A percentile compares a stretch with the other conserved stretches of the same genome.
Conservation (phyloP, 2,888 invertebrate genomes). For the Lasioglossum morio region DNA sequence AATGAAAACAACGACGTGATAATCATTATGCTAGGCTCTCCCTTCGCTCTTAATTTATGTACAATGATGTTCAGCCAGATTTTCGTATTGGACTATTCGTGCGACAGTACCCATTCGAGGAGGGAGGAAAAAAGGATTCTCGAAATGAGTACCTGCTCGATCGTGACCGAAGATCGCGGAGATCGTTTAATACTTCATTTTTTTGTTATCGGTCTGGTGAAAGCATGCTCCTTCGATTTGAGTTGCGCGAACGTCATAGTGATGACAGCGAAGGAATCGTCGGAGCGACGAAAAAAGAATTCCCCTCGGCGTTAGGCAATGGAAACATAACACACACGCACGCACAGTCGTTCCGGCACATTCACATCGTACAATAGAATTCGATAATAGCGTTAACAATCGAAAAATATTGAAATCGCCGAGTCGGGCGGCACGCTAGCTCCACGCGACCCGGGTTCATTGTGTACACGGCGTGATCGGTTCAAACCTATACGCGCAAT, state of each 20-base stretch:
- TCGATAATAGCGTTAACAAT: slow-evolving; percentile 73
- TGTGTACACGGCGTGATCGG: slow-evolving; percentile 15
- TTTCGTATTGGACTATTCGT: slow-evolving; percentile 63
- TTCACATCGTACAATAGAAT: slow-evolving; percentile 66
- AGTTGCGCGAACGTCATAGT: slow-evolving; percentile 31
- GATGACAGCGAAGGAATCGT: slow-evolving; percentile 58
- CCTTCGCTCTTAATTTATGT: slow-evolving; percentile 56
- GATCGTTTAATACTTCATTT: slow-evolving; percentile 39
- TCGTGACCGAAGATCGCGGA: slow-evolving; percentile 39
- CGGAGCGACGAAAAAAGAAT: slow-evolving; percentile 46
- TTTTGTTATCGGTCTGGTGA: slow-evolving; percentile 31
- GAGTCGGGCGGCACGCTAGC: slow-evolving; percentile 46
- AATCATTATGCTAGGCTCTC: slow-evolving; percentile 74
- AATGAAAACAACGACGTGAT: slow-evolving; percentile 76
- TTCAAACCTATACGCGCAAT: background rate
- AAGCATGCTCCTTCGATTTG: slow-evolving; percentile 19
- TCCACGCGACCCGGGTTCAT: slow-evolving; percentile 21
- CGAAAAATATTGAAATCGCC: slow-evolving; percentile 71
- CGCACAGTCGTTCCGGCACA: slow-evolving; percentile 31
- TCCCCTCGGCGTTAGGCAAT: slow-evolving; percentile 64
- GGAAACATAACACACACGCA: slow-evolving; percentile 37
- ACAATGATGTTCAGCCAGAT: slow-evolving; percentile 63
- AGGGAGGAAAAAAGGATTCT: slow-evolving; percentile 29
- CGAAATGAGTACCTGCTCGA: slow-evolving; percentile 50
- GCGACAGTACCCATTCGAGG: slow-evolving; percentile 43